phyloP scores from a whole-genome alignment of 2,888 invertebrate genomes.

The Papilio protenor region DNA sequence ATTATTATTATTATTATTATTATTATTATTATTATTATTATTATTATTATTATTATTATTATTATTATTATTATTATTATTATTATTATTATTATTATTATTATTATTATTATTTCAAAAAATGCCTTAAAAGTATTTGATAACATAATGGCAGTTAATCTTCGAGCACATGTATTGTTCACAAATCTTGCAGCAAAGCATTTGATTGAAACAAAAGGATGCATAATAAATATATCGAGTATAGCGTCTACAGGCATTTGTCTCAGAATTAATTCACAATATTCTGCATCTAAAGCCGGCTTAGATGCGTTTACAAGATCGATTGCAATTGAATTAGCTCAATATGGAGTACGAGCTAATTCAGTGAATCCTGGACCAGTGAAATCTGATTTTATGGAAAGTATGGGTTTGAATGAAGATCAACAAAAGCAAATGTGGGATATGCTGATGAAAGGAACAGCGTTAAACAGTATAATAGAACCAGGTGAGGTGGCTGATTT shows the following conservation, averaged over 20 bases:
- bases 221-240: conserved; percentile 54
- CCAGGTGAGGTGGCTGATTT: conserved; percentile 90
- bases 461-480: conserved; percentile 48
- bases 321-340: conserved; percentile 90
- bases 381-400: conserved; percentile 52
- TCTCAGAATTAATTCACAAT: conserved; percentile 47
- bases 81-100: too few relatives aligned
- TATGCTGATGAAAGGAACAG: conserved; percentile 44
- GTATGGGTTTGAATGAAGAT: conserved; percentile 44
- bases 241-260: conserved; percentile 42
- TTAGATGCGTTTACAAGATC: conserved; percentile 95
- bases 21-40: too few relatives aligned
- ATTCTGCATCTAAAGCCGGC: conserved; percentile 71
- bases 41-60: too few relatives aligned
- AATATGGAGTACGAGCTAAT: conserved; percentile 91
- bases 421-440: conserved; percentile 46
- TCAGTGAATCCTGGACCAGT: conserved; percentile 88
- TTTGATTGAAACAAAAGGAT: conserved; percentile 51
- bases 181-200: conserved; percentile 52
- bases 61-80: too few relatives aligned
- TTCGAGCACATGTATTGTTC: conserved; percentile 54
- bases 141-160: conserved; percentile 53
- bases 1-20: too few relatives aligned
- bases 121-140: conserved; percentile 54
- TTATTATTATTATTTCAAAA: too few relatives aligned